phyloP scores from a whole-genome alignment of 2,113 vertebrate genomes.

The Pimephales promelas region DNA sequence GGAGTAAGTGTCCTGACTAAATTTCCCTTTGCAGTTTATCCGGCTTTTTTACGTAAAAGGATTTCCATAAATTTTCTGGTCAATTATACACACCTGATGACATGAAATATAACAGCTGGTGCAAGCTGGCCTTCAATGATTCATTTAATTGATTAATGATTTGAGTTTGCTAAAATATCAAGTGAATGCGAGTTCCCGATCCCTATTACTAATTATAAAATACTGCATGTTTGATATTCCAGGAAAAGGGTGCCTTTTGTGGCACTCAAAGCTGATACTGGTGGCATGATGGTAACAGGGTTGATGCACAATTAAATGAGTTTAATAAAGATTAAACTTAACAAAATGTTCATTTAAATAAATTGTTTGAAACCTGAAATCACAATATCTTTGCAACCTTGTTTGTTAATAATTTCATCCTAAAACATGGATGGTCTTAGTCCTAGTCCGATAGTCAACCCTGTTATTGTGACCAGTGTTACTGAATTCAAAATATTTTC shows the following conservation, averaged over 20 bases:
- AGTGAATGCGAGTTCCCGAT: background rate
- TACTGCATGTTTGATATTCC: background rate
- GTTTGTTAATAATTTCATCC: background rate
- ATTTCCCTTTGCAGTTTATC: slow-evolving; percentile 9
- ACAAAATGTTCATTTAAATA: background rate
- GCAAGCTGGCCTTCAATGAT: background rate
- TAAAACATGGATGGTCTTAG: background rate
- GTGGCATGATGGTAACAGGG: no score
- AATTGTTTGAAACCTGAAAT: background rate
- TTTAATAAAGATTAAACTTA: no score
- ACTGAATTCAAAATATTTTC: background rate
- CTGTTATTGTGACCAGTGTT: background rate
- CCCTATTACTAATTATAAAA: background rate
- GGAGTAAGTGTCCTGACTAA: background rate
- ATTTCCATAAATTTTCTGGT: slow-evolving; percentile 21
- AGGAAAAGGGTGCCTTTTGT: background rate
- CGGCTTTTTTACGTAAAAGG: slow-evolving; percentile 1
- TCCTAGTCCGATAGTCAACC: background rate
- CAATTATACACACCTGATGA: slow-evolving; percentile 1
- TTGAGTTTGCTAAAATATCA: background rate
- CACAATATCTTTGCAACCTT: background rate
- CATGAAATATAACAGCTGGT: background rate
- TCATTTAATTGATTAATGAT: background rate
- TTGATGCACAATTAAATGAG: no score
- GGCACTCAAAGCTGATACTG: no score